Conservation (phyloP, 2,888 invertebrate species). For the Drosophila cracens region DNA sequence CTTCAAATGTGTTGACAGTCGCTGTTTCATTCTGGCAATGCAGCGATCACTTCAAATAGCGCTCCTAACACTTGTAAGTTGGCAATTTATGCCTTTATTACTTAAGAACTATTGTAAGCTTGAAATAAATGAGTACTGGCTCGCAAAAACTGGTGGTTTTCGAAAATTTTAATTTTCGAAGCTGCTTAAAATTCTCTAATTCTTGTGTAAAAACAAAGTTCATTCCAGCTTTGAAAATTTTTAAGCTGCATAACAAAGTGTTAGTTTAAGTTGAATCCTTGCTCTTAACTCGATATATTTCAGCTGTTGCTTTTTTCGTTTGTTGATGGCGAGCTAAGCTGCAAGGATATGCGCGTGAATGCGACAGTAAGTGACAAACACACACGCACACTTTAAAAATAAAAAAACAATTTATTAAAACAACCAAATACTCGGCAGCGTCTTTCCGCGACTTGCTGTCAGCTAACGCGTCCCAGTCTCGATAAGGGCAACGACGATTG, state of each 20-base stretch:
- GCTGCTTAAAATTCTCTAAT: neutral
- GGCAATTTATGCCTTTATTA: neutral
- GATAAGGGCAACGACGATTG: slow-evolving; percentile 52
- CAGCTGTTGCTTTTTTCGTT: slow-evolving; percentile 26
- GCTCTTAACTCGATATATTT: neutral
- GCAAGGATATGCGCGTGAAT: slow-evolving; percentile 38
- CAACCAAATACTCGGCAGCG: slow-evolving; percentile 20
- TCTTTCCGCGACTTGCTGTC: slow-evolving; percentile 56
- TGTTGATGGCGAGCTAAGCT: slow-evolving; percentile 27
- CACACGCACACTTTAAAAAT: neutral
- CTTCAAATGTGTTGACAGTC: slow-evolving; percentile 20
- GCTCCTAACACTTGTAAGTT: slow-evolving; percentile 34
- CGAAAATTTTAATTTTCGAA: neutral
- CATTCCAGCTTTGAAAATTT: neutral
- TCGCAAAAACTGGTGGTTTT: neutral
- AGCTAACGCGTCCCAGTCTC: slow-evolving; percentile 54
- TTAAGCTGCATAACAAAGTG: neutral
- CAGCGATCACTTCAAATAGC: neutral
- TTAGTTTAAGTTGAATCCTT: neutral
- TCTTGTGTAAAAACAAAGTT: neutral
- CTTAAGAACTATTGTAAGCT: neutral
- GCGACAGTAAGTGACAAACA: slow-evolving; percentile 57
- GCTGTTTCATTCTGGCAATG: slow-evolving; percentile 23
- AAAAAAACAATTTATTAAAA: neutral
- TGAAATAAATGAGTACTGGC: neutral